Evolutionary conservation across 2,797 vertebrate species (phyloP), one percentile per base, ranked within the genome.

Genomic region (Gymnothorax reevesii): DNA sequence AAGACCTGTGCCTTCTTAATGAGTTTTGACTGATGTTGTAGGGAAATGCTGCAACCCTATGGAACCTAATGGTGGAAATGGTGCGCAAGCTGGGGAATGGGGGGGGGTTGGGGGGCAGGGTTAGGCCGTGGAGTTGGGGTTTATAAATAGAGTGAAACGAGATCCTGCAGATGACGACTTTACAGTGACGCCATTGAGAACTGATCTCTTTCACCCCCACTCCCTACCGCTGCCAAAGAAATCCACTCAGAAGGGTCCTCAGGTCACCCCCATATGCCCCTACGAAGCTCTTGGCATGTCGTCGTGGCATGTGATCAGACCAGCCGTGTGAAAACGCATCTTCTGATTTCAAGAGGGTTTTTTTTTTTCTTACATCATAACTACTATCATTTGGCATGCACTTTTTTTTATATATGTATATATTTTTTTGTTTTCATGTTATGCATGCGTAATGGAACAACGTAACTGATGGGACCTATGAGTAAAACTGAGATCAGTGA

Each of bases 81-180:
- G 62, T 20, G 17, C 60, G 33, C 33, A 2, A 2, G 33, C 2
- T 62, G 60, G 60, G 60, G 0, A 15, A 13, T 9, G 2, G 57
- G 57, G 13, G 64, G 84, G n/a, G 49, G 49, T 13, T 9, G 49
- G 20, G 52, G 52, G 66, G 52, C 3, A 20, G 55, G 64, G 20
- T 17, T 86, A 87, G 91, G 82, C 86, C 49, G 85, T 89, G 84
- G 86, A 89, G 90, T 92, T 88, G 88, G 91, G 89, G 89, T 91
- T 90, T 96, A 96, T 96, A 95, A 94, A 93, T 96, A 95, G 94
- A 92, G 82, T 94, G 94, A 94, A 95, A 95, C 92, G 89, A 88
- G 91, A 95, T 89, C 92, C 94, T 93, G 87, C 90, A 93, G 90
- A 92, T 92, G 92, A 90, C 87, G 86, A 89, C 86, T 89, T 87